Evolutionary conservation across 30 jellyfish, hydroid and myxozoan genomes (phyloP).

Genomic region (Cassiopea andromeda): DNA sequence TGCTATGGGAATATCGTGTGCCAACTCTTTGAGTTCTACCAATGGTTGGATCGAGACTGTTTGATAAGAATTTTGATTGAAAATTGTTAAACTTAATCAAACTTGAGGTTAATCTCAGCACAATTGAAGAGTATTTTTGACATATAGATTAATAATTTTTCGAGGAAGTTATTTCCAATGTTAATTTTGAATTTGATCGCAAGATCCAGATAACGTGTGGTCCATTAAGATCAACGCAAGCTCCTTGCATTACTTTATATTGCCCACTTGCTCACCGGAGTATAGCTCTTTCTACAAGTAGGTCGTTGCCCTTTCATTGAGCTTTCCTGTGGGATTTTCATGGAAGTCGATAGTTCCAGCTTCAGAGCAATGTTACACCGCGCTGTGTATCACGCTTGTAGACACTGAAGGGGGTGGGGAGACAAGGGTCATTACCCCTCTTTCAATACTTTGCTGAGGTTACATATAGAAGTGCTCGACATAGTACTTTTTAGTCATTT

Average conservation of each 20-base stretch:
- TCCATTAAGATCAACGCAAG: background rate
- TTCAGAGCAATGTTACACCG: too few species aligned
- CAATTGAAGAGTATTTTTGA: slow-evolving; percentile 15
- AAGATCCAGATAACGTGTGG: background rate
- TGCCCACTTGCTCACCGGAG: background rate
- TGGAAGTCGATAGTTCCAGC: too few species aligned
- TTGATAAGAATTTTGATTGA: slow-evolving; percentile 36
- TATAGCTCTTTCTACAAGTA: background rate
- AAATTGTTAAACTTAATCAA: slow-evolving; percentile 9
- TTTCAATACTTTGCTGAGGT: too few species aligned
- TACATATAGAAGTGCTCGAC: too few species aligned
- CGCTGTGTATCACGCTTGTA: too few species aligned
- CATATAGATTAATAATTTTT: background rate
- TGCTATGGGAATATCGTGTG: slow-evolving; percentile 24
- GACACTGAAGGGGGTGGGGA: too few species aligned
- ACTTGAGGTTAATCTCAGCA: slow-evolving; percentile 23
- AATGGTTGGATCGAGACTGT: background rate
- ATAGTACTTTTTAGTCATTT: too few species aligned
- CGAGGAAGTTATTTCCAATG: background rate
- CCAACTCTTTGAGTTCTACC: background rate
- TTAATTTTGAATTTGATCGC: background rate
- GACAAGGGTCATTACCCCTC: too few species aligned
- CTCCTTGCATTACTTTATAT: background rate
- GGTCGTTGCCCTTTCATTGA: background rate
- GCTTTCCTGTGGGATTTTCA: background rate